A percentile compares a stretch with the other conserved stretches of the same genome.
Conservation (phyloP, 2,113 vertebrate genomes). For the Pagrus major region DNA sequence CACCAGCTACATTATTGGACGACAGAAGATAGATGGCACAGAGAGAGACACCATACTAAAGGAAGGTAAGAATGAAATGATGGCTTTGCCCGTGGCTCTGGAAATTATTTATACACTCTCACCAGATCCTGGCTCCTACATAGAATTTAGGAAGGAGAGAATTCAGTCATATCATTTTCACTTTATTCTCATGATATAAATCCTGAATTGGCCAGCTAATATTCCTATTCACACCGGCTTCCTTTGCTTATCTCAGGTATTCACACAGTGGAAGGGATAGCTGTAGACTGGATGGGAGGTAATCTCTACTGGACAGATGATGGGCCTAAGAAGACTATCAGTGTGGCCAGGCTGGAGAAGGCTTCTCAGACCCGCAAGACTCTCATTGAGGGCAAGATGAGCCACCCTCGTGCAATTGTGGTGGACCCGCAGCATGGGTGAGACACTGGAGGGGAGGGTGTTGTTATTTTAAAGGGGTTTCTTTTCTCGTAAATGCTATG, state of each 20-base stretch:
- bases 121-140: background rate
- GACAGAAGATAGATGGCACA: slow-evolving; percentile 96
- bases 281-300: slow-evolving; percentile 98
- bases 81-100: background rate
- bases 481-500: slow-evolving; percentile 9
- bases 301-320: slow-evolving; percentile 98
- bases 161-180: background rate
- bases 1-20: slow-evolving; percentile 95
- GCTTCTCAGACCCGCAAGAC: slow-evolving; percentile 95
- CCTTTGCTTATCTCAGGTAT: slow-evolving; percentile 85
- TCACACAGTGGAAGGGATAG: slow-evolving; percentile 96
- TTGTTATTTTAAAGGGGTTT: slow-evolving; percentile 14
- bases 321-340: slow-evolving; percentile 97
- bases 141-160: background rate
- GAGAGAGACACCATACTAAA: slow-evolving; percentile 95
- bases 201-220: slow-evolving; percentile 10
- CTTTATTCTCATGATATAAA: slow-evolving; percentile 13
- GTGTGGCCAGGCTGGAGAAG: slow-evolving; percentile 94
- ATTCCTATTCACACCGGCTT: slow-evolving; percentile 3
- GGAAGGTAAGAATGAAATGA: slow-evolving; percentile 85
- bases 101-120: background rate
- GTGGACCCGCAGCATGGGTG: slow-evolving; percentile 96
- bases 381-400: slow-evolving; percentile 96
- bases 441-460: slow-evolving; percentile 45
- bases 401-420: slow-evolving; percentile 95